Evolutionary conservation across 2,797 vertebrate species (phyloP).

Genomic region (Pterois miles): DNA sequence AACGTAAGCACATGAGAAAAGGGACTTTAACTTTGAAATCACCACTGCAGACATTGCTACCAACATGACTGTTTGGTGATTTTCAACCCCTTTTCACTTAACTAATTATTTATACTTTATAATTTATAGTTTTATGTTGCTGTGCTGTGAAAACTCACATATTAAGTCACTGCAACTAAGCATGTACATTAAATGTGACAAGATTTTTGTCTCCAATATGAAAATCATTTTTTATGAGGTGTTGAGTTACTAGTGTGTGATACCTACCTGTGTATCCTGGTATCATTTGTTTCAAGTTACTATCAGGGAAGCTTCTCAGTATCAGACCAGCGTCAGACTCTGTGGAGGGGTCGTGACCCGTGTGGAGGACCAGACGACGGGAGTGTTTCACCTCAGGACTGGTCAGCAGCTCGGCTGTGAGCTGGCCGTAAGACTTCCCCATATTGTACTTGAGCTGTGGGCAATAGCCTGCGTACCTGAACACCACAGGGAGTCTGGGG

Average conservation of each 20-base stretch:
- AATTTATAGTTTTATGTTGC: constrained; percentile 18
- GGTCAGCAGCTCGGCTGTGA: constrained; percentile 78
- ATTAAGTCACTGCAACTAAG: neutral
- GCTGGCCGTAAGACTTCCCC: constrained; percentile 81
- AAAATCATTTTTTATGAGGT: neutral
- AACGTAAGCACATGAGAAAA: neutral
- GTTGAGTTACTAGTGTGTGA: constrained; percentile 15
- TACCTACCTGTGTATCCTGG: constrained; percentile 85
- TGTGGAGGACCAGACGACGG: constrained; percentile 62
- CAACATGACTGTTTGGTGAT: neutral
- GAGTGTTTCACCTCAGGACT: constrained; percentile 62
- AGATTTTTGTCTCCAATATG: neutral
- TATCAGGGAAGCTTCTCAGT: constrained; percentile 28
- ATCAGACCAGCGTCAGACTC: constrained; percentile 20
- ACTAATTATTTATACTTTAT: constrained; percentile 15
- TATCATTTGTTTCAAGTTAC: constrained; percentile 65
- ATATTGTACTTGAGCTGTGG: constrained; percentile 83
- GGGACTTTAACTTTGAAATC: neutral
- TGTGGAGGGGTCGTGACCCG: constrained; percentile 8
- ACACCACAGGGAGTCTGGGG: neutral
- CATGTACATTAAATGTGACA: neutral
- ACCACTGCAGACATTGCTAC: neutral
- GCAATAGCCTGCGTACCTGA: constrained; percentile 85
- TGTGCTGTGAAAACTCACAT: neutral
- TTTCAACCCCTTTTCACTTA: neutral